Conservation (phyloP, 2,888 invertebrate genomes). For the Nomada fabriciana region DNA sequence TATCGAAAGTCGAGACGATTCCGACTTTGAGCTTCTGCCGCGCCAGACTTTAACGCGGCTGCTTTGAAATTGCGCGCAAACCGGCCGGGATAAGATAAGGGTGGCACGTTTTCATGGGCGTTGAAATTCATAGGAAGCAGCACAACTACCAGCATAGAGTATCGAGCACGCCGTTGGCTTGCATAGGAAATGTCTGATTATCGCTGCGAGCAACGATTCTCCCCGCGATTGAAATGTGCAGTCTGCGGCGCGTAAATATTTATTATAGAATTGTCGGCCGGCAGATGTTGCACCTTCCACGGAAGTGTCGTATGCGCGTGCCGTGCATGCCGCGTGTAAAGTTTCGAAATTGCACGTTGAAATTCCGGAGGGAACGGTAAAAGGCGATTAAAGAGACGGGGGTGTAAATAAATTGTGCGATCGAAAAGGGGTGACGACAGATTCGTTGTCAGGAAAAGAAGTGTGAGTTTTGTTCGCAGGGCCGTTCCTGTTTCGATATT, state of each 20-base stretch:
- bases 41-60: neutral
- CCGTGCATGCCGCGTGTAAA: too few species aligned
- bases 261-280: slow-evolving; percentile 10
- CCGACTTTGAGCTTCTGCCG: neutral
- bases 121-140: slow-evolving; percentile 38
- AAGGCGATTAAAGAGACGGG: too few species aligned
- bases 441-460: neutral
- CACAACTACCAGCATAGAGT: slow-evolving; percentile 19
- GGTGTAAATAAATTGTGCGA: too few species aligned
- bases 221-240: neutral
- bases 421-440: too few species aligned
- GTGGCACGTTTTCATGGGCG: neutral
- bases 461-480: too few species aligned
- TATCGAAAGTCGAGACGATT: neutral
- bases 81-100: neutral
- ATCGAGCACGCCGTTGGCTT: slow-evolving; percentile 23
- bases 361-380: too few species aligned
- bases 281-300: neutral
- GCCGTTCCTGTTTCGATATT: slow-evolving; percentile 2
- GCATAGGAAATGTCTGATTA: slow-evolving; percentile 51
- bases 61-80: neutral
- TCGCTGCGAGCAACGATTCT: slow-evolving; percentile 20
- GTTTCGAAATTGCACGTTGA: too few species aligned
- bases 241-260: slow-evolving; percentile 32
- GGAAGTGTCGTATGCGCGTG: neutral